phyloP scores from a whole-genome alignment of 2,797 vertebrate species.

The Philypnodon macrostomus region DNA sequence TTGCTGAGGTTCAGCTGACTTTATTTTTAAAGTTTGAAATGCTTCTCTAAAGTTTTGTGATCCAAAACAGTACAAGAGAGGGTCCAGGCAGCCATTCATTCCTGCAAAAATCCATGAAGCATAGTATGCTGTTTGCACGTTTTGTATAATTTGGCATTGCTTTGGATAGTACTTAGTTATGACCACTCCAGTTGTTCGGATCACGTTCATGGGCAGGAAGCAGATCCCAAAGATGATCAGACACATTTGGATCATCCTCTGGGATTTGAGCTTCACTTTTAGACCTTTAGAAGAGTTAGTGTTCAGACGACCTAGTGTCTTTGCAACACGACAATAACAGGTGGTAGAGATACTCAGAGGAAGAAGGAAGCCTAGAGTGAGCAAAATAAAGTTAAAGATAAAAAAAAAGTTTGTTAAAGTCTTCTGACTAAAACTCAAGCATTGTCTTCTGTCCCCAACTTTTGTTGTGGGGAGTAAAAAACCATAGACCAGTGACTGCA shows the following conservation, averaged over 20 bases:
- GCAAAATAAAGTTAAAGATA: constrained; percentile 59
- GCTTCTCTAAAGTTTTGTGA: constrained; percentile 56
- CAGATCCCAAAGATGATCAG: constrained; percentile 71
- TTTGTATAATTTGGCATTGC: constrained; percentile 37
- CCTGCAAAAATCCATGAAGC: constrained; percentile 59
- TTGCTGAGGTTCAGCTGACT: constrained; percentile 12
- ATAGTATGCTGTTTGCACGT: constrained; percentile 59
- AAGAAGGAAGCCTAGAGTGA: constrained; percentile 60
- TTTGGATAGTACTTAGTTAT: constrained; percentile 44
- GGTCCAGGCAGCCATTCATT: constrained; percentile 73
- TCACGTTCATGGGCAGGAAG: constrained; percentile 71
- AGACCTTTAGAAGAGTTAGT: constrained; percentile 54
- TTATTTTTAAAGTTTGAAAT: constrained; percentile 46
- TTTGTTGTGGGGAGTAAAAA: constrained; percentile 53
- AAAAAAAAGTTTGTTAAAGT: constrained; percentile 47
- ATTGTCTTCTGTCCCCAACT: constrained; percentile 43
- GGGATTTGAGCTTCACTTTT: constrained; percentile 66
- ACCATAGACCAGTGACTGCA: constrained; percentile 55
- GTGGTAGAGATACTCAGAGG: constrained; percentile 59
- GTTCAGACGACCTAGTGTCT: constrained; percentile 57
- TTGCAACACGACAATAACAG: constrained; percentile 63
- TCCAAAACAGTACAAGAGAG: constrained; percentile 67
- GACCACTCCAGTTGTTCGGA: constrained; percentile 50
- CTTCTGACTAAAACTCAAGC: constrained; percentile 69
- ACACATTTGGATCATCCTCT: constrained; percentile 63